Conservation (phyloP, 2,888 invertebrate genomes). For the Keiferia lycopersicella region DNA sequence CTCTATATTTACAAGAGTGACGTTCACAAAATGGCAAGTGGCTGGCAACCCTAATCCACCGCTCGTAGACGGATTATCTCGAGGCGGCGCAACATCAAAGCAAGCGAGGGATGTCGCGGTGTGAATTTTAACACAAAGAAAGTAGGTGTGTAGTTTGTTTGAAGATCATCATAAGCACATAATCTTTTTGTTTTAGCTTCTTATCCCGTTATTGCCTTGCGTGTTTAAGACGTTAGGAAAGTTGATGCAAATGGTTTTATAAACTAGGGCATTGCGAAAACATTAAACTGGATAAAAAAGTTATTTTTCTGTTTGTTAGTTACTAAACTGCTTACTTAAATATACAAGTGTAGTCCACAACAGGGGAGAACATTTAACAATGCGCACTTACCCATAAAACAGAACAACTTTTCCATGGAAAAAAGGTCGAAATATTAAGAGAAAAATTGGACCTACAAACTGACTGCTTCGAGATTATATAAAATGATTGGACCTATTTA, state of each 20-base stretch:
- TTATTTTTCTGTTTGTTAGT: not conserved
- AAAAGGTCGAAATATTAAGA: no score
- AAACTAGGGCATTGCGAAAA: not conserved
- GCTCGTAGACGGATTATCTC: slow-evolving; percentile 48
- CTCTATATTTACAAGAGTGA: slow-evolving; percentile 18
- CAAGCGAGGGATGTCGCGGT: slow-evolving; percentile 48
- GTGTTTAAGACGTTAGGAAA: slow-evolving; percentile 17
- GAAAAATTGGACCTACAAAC: no score
- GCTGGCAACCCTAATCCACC: slow-evolving; percentile 45
- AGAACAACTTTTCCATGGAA: no score
- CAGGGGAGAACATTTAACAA: no score
- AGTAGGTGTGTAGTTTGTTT: slow-evolving; percentile 31
- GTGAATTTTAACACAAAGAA: slow-evolving; percentile 51
- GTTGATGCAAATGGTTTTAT: slow-evolving; percentile 16
- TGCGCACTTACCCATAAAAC: no score
- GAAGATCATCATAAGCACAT: slow-evolving; percentile 37
- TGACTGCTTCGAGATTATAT: no score
- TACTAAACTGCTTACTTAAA: no score
- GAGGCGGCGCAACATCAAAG: slow-evolving; percentile 59
- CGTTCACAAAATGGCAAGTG: slow-evolving; percentile 23
- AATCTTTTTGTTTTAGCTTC: slow-evolving; percentile 42
- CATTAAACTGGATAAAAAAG: not conserved
- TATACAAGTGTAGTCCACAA: no score
- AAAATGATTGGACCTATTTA: no score
- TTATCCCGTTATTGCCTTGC: slow-evolving; percentile 23